Percentiles rank a stretch among this genome's conserved stretches.
Conservation (phyloP, 2,797 vertebrate species). For the Poecilia picta region DNA sequence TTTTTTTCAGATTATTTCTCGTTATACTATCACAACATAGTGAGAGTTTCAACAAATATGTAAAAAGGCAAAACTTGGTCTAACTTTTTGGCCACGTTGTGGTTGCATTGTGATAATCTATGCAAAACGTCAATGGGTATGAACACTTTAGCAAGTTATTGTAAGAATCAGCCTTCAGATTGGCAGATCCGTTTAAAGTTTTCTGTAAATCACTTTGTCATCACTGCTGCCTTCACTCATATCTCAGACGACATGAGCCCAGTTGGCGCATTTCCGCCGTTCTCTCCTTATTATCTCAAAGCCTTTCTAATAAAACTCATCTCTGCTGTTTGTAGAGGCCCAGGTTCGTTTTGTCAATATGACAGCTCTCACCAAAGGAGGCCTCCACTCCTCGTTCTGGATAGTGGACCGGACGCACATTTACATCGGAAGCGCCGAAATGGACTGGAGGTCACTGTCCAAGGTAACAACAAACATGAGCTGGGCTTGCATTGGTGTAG, state of each 20-base stretch:
- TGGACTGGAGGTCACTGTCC: conserved; percentile 90
- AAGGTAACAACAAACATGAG: conserved; percentile 82
- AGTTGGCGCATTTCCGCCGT: conserved; percentile 14
- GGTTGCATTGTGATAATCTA: neutral
- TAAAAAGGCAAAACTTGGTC: neutral
- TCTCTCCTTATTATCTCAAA: conserved; percentile 18
- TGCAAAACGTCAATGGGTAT: neutral
- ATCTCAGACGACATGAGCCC: conserved; percentile 23
- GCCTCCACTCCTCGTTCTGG: conserved; percentile 91
- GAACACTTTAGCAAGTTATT: neutral
- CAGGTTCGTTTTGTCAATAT: conserved; percentile 90
- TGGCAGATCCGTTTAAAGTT: conserved; percentile 33
- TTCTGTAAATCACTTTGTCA: conserved; percentile 24
- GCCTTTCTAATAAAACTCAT: conserved; percentile 4
- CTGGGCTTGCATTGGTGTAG: neutral
- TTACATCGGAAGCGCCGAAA: conserved; percentile 90
- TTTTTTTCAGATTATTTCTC: no score
- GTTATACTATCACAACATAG: no score
- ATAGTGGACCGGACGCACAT: conserved; percentile 92
- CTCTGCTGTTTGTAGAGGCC: conserved; percentile 76
- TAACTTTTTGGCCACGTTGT: neutral
- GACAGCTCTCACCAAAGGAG: conserved; percentile 88
- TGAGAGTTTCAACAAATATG: no score
- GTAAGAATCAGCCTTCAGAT: conserved; percentile 6
- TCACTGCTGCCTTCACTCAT: conserved; percentile 10